phyloP scores from a whole-genome alignment of 2,113 vertebrate genomes.

The Pterophyllum scalare region DNA sequence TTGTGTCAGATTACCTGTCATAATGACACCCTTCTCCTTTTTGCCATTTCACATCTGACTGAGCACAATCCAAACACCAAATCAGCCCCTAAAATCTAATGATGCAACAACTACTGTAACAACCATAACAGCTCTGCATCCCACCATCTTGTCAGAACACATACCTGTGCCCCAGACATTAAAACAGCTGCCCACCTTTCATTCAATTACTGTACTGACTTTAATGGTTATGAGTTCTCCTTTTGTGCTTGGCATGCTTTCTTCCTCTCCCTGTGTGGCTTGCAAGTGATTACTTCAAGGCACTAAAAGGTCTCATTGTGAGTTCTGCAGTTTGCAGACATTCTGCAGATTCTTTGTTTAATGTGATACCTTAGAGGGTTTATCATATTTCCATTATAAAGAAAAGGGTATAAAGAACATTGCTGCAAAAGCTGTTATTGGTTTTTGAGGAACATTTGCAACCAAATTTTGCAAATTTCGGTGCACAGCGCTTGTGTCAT shows the following conservation, averaged over 20 bases:
- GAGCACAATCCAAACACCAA: conserved; percentile 43
- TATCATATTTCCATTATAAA: conserved; percentile 44
- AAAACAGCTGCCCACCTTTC: conserved; percentile 71
- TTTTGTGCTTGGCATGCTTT: conserved; percentile 53
- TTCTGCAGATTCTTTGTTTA: conserved; percentile 39
- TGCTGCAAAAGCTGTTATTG: background rate
- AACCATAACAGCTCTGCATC: conserved; percentile 40
- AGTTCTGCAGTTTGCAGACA: conserved; percentile 46
- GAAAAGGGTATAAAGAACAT: background rate
- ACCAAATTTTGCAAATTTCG: background rate
- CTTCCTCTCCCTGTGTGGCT: conserved; percentile 60
- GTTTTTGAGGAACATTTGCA: background rate
- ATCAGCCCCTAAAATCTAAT: conserved; percentile 56
- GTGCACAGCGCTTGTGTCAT: background rate
- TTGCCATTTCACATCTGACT: conserved; percentile 64
- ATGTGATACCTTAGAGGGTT: conserved; percentile 41
- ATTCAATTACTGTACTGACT: conserved; percentile 70
- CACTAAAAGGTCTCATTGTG: conserved; percentile 58
- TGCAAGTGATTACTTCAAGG: conserved; percentile 70
- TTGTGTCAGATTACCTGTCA: conserved; percentile 53
- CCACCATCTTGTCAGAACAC: conserved; percentile 53
- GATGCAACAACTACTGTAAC: conserved; percentile 58
- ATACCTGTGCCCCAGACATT: conserved; percentile 58
- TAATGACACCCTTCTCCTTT: conserved; percentile 23
- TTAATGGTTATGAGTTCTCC: conserved; percentile 71